phyloP scores from a whole-genome alignment of 2,113 vertebrate species.

The Lepisosteus oculatus region DNA sequence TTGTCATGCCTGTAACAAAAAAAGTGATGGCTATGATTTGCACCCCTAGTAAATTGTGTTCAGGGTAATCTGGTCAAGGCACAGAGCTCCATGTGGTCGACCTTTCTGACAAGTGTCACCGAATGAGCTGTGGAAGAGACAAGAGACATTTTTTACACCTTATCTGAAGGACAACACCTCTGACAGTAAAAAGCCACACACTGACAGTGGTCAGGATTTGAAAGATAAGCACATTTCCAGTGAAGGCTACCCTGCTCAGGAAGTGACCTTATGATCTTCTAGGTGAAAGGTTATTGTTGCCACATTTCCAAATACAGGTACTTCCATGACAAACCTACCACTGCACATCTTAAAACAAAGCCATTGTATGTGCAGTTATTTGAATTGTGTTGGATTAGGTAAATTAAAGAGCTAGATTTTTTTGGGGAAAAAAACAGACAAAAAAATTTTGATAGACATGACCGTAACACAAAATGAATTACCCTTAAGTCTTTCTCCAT shows the following conservation, averaged over 20 bases:
- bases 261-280: constrained; percentile 33
- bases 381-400: too few species aligned
- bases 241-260: constrained; percentile 30
- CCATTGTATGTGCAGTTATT: not conserved
- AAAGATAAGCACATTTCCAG: constrained; percentile 24
- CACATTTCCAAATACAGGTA: constrained; percentile 3
- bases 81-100: constrained; percentile 30
- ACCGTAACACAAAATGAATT: too few species aligned
- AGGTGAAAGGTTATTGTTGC: constrained; percentile 28
- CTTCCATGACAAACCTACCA: not conserved
- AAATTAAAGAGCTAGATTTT: too few species aligned
- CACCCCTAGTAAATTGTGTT: not conserved
- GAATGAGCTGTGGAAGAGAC: constrained; percentile 42
- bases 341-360: not conserved
- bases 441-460: too few species aligned
- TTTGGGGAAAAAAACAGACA: too few species aligned
- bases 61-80: too few species aligned
- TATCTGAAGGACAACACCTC: constrained; percentile 39
- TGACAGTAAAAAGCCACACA: constrained; percentile 1
- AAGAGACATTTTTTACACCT: constrained; percentile 47
- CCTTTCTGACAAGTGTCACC: constrained; percentile 38
- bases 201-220: constrained; percentile 23
- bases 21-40: too few species aligned
- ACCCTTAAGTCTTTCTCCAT: too few species aligned
- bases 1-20: too few species aligned